Percentiles rank a stretch among this genome's conserved stretches.
These are phyloP conservation scores for Mirounga angustirostris DNA, from an alignment of 2,113 vertebrate species.

Conservation along the genomic window DNA sequence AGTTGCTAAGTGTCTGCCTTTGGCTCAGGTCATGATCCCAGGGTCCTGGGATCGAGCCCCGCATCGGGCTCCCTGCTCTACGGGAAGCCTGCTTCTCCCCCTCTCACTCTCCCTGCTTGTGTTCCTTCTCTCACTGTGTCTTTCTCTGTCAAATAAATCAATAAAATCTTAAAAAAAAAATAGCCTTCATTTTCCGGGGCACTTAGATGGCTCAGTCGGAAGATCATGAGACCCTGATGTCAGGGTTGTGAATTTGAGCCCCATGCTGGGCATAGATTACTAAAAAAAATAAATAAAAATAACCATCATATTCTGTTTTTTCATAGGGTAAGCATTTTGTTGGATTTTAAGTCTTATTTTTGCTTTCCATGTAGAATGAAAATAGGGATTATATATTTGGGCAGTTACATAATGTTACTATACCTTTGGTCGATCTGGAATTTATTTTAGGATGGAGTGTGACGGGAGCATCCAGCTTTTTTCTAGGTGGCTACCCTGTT, in stretches of 20 bases:
- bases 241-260: neutral
- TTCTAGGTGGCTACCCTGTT: neutral
- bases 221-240: neutral
- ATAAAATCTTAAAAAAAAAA: neutral
- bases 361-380: constrained; percentile 3
- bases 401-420: neutral
- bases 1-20: no score
- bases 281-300: neutral
- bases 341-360: neutral
- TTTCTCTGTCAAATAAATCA: no score
- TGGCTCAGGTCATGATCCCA: no score
- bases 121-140: no score
- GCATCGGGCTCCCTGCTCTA: no score
- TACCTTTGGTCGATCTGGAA: neutral
- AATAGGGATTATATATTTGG: neutral
- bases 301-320: neutral
- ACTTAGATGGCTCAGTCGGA: neutral
- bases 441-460: neutral
- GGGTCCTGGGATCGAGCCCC: no score
- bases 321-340: neutral
- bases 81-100: no score
- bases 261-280: neutral
- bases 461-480: neutral
- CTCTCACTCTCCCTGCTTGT: no score
- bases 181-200: neutral